Conservation (phyloP, 2,797 vertebrate species). For the Heliangelus exortis region DNA sequence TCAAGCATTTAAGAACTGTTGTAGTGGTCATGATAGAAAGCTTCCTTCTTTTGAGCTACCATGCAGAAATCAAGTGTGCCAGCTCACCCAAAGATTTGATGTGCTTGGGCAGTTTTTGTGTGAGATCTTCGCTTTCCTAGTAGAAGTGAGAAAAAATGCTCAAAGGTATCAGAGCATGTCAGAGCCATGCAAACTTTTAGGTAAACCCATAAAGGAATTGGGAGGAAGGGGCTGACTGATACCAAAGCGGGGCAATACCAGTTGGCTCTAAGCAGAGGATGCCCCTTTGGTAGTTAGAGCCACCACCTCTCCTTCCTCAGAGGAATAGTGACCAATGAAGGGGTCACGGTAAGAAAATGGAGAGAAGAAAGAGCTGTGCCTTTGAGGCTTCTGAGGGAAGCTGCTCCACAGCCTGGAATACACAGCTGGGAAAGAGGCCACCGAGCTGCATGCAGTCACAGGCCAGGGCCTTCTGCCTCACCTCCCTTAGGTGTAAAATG, state of each 20-base stretch:
- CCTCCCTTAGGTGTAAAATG: not conserved
- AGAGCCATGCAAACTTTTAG: not conserved
- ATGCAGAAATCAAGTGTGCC: not conserved
- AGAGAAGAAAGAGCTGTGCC: not conserved
- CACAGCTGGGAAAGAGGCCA: not conserved
- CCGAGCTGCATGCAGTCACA: not conserved
- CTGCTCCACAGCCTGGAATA: not conserved
- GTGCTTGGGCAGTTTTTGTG: not conserved
- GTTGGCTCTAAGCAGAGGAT: not conserved
- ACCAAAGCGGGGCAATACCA: not conserved
- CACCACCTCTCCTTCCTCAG: not conserved
- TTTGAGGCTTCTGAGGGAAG: not conserved
- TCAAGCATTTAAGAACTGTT: not conserved
- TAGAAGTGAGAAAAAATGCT: not conserved
- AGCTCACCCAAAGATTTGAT: not conserved
- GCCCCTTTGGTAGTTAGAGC: accelerated
- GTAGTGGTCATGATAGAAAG: not conserved
- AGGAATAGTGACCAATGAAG: not conserved
- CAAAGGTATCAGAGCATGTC: not conserved
- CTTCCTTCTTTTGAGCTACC: not conserved
- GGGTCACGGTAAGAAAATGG: not conserved
- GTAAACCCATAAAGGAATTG: not conserved
- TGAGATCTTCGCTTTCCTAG: not conserved
- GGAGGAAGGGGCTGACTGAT: not conserved
- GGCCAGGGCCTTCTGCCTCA: not conserved